Evolutionary conservation across 2,888 invertebrate genomes (phyloP).

Genomic region (Rhabditoides inermis): DNA sequence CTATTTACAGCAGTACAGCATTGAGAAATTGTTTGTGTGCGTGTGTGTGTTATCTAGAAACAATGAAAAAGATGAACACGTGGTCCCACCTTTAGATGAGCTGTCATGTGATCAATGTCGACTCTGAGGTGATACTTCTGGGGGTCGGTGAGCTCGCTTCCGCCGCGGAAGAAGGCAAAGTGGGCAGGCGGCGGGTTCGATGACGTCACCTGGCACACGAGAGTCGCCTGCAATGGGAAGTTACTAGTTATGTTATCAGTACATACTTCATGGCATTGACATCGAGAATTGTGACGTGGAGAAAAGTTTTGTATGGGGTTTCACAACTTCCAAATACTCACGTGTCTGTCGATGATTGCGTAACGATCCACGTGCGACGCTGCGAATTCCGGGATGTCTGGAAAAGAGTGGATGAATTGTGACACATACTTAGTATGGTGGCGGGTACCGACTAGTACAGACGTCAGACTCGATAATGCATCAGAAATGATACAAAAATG

Average conservation of each 20-base stretch:
- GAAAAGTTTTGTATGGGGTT: too few relatives aligned
- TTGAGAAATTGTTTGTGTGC: neutral
- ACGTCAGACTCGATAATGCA: neutral
- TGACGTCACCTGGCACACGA: conserved; percentile 38
- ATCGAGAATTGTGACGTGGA: too few relatives aligned
- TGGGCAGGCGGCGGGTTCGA: conserved; percentile 34
- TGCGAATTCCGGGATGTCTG: conserved; percentile 35
- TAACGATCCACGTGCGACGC: conserved; percentile 24
- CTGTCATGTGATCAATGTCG: conserved; percentile 22
- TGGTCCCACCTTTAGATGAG: conserved; percentile 24
- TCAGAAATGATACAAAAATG: neutral
- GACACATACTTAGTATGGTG: neutral
- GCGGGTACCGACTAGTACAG: neutral
- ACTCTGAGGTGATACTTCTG: conserved; percentile 25
- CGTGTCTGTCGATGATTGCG: conserved; percentile 28
- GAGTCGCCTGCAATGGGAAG: conserved; percentile 11
- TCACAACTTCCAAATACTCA: too few relatives aligned
- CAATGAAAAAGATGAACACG: neutral
- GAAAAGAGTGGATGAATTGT: too few relatives aligned
- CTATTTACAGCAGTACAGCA: neutral
- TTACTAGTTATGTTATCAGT: too few relatives aligned
- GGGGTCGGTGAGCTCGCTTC: conserved; percentile 21
- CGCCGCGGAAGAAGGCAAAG: conserved; percentile 34
- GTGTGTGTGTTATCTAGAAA: neutral
- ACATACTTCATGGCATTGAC: too few relatives aligned